phyloP scores from a whole-genome alignment of 1,140 invertebrate species.

The Aphelinus atriplicis region DNA sequence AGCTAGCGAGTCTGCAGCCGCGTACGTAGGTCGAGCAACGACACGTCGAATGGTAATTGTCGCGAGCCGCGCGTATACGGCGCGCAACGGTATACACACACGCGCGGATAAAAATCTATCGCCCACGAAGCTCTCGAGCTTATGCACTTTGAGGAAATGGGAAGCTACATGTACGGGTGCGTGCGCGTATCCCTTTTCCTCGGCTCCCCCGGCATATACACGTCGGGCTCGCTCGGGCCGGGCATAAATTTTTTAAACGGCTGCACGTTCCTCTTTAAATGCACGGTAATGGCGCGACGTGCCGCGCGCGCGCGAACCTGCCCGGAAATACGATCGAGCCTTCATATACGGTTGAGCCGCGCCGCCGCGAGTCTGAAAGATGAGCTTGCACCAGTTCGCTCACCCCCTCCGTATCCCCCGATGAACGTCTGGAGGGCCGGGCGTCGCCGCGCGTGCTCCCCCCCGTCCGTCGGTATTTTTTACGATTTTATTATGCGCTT shows the following conservation, averaged over 20 bases:
- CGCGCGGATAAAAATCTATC: no score
- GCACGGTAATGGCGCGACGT: conserved; percentile 36
- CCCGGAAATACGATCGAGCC: conserved; percentile 31
- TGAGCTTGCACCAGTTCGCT: not conserved
- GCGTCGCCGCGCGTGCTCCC: no score
- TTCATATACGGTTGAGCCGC: conserved; percentile 2
- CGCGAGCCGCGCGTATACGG: no score
- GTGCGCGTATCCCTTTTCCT: no score
- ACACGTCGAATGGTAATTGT: no score
- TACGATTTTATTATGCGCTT: conserved; percentile 23
- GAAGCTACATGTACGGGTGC: no score
- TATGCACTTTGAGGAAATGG: no score
- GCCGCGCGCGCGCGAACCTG: conserved; percentile 2
- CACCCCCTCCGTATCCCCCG: not conserved
- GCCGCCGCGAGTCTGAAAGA: not conserved
- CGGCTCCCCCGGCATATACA: no score
- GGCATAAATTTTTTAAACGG: conserved; percentile 39
- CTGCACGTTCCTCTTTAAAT: conserved; percentile 36
- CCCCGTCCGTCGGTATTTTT: not conserved
- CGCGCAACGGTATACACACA: no score
- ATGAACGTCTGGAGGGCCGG: conserved; percentile 17
- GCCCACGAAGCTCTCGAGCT: no score
- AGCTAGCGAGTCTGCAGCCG: no score
- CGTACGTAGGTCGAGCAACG: no score
- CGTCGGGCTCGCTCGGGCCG: not conserved